Evolutionary conservation across 2,888 invertebrate genomes (phyloP), one percentile per base, ranked within the genome.

Genomic region (Caenorhabditis afra): DNA sequence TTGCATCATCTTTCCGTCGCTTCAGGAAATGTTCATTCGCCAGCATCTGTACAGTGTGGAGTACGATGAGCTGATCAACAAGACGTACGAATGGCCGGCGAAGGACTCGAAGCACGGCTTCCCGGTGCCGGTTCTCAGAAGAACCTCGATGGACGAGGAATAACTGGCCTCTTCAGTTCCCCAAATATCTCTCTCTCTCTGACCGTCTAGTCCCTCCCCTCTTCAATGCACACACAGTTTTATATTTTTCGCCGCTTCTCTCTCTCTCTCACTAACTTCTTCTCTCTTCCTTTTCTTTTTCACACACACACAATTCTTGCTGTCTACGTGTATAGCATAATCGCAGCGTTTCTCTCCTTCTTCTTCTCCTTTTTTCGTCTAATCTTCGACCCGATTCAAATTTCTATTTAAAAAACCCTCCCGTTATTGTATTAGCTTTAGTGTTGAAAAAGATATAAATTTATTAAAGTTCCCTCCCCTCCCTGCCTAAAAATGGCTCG

Each of bases 31-130:
- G 59, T 92, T 92, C 86, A 91, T 93, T 47, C 86, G 90, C 41
- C 87, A 89, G 39, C 90, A 91, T 73, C 87, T 91, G 73, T 92
- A 91, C 87, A 90, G 89, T 73, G 90, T 90, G 45, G 90, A 91
- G 44, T 93, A 93, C 82, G 92, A 92, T 70, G 90, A 88, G 65
- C 91, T 91, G 76, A 89, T 91, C 68, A 92, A 92, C 22, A 88
- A 90, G 65, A 90, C 91, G 11, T 92, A 92, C 88, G 90, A 90
- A 37, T 92, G 92, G 92, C 91, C 91, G 16, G 81, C 81, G 11
- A 81, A 88, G 68, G 90, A 89, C 74, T 86, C 85, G 79, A 85
- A 85, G 47, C 89, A 89, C 77, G 89, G 89, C 18, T 89, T 89
- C 85, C 86, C 87, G 37, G 83, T 87, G 39, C 88, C 89, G 10